phyloP scores from a whole-genome alignment of 1,140 invertebrate species.

The Kradibia gibbosae region DNA sequence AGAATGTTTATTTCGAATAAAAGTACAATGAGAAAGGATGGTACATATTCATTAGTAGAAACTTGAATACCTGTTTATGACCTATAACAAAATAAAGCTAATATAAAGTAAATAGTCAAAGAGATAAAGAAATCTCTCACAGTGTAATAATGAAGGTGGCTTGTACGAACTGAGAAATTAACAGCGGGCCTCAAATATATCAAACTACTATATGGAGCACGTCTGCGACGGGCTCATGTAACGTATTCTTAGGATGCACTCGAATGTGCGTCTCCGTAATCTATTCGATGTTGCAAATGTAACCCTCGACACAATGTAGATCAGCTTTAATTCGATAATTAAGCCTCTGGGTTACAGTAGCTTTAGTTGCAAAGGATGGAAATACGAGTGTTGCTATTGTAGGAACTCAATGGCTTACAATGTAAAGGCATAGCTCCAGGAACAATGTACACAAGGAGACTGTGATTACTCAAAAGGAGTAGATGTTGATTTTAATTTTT shows the following conservation, averaged over 20 bases:
- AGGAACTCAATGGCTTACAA: background rate
- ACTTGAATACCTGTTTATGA: too few species aligned
- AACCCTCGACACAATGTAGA: background rate
- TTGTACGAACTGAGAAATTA: too few species aligned
- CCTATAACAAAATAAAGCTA: too few species aligned
- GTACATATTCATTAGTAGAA: too few species aligned
- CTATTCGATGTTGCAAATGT: background rate
- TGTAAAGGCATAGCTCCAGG: background rate
- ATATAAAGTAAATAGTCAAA: too few species aligned
- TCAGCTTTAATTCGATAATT: slow-evolving; percentile 21
- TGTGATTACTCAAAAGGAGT: background rate
- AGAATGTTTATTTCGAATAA: too few species aligned
- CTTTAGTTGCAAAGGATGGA: background rate
- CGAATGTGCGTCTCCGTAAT: background rate
- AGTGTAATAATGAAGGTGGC: too few species aligned
- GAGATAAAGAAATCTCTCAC: too few species aligned
- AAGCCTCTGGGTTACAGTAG: background rate
- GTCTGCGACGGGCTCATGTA: background rate
- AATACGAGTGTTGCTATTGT: background rate
- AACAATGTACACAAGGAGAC: background rate
- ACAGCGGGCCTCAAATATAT: too few species aligned
- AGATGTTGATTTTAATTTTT: slow-evolving; percentile 12
- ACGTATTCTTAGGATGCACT: background rate
- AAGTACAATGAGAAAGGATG: too few species aligned
- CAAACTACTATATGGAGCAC: too few species aligned